Base-by-base conservation (phyloP, 2,888 invertebrate genomes). In the Nycteola revayana region DNA sequence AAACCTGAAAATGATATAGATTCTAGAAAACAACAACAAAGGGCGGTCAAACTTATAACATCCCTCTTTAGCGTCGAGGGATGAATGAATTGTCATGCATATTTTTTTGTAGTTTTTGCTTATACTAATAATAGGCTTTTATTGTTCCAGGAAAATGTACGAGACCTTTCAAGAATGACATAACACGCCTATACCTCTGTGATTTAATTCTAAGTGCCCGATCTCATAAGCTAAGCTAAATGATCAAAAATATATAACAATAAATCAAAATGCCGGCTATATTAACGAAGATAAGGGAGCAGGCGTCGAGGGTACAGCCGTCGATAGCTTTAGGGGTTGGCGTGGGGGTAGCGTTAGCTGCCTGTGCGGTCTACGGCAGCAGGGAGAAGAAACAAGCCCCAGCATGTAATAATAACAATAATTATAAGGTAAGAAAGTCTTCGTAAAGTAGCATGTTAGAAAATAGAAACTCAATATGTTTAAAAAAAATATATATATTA, bases 261-360 rank as follows among this genome's bases (percentile, higher is more conserved):
- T 20, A 34, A 18, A 29, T 33, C 31, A 75, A 66, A 59, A 89
- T 89, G 89, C 89, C 89, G 39, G 87, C 89, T 10, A 86, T 89
- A 42, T 54, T 89, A 49, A 70, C 87, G 10, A 89, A 89, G 66
- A 77, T 89, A 3, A 60, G 85, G 25, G 89, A 88, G 61, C 77
- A 77, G 53, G 87, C 87, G 52, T 83, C 79, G 47, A 65, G 86
- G 55, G 87, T 87, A 0, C 77, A 82, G 60, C 86, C 80, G 2
- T 74, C 81, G 23, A 60, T 87, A 28, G 86, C 87, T 0, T 48
- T 89, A 9, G 88, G 87, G 0, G 79, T 88, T 0, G 87, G 87
- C 0, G 71, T 88, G 22, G 89, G 86, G 1, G 86, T 85, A n/a
- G 82, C 88, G 0, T 17, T 89, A 2, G 87, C 85, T 0, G 85